A percentile compares a stretch with the other conserved stretches of the same genome.
Evolutionary conservation across 2,888 invertebrate species (phyloP).

Genomic region (Drosophila percnosoma): DNA sequence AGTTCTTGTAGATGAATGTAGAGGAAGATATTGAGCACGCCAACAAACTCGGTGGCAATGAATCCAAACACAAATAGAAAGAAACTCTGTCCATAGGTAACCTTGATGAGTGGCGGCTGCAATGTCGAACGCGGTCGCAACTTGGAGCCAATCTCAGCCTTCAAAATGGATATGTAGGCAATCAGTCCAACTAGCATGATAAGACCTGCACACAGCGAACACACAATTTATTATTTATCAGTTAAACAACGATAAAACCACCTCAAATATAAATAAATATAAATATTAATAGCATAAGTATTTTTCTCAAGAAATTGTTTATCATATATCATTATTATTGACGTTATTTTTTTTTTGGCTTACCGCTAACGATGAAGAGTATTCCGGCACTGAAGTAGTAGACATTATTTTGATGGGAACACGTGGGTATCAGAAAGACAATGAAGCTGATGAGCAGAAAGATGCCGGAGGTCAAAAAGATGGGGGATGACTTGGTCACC

Average conservation of each 20-base stretch:
- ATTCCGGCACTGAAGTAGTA: slow-evolving; percentile 95
- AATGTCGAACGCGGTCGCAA: slow-evolving; percentile 91
- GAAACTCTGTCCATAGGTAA: slow-evolving; percentile 95
- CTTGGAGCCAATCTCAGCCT: slow-evolving; percentile 95
- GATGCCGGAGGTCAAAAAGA: slow-evolving; percentile 91
- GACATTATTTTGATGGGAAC: slow-evolving; percentile 89
- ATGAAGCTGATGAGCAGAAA: slow-evolving; percentile 92
- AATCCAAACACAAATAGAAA: slow-evolving; percentile 94
- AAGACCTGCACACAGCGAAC: slow-evolving; percentile 87
- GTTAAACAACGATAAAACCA: background rate
- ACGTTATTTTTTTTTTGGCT: slow-evolving; percentile 65
- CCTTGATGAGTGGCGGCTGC: slow-evolving; percentile 92
- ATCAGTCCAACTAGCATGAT: slow-evolving; percentile 95
- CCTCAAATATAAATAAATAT: background rate
- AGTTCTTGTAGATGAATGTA: slow-evolving; percentile 87
- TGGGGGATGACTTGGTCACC: slow-evolving; percentile 93
- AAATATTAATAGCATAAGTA: background rate
- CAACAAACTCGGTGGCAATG: slow-evolving; percentile 93
- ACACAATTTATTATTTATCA: background rate
- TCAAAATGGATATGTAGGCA: slow-evolving; percentile 96
- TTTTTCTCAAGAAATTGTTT: background rate
- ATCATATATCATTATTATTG: too few species aligned
- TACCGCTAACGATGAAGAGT: slow-evolving; percentile 95
- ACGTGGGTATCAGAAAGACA: slow-evolving; percentile 92
- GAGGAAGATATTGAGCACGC: slow-evolving; percentile 93